phyloP scores from a whole-genome alignment of 2,888 invertebrate species.

The Nemoura dubitans region DNA sequence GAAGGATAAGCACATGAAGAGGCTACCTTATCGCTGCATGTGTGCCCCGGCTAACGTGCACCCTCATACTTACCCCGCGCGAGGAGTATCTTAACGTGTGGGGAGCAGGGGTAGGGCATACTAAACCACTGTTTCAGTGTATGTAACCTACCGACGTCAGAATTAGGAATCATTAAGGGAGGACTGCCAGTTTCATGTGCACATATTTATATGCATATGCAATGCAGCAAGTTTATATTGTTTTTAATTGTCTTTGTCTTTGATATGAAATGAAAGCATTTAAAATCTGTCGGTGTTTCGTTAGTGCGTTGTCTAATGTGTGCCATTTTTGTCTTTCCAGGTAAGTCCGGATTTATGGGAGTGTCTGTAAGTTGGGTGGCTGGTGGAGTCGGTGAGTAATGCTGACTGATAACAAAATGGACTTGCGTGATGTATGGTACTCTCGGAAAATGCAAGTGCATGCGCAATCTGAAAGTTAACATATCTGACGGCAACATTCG shows the following conservation, averaged over 20 bases:
- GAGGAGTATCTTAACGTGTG: slow-evolving; percentile 14
- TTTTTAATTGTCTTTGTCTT: neutral
- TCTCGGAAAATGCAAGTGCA: neutral
- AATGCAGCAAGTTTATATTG: neutral
- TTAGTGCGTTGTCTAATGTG: neutral
- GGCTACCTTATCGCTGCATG: slow-evolving; percentile 32
- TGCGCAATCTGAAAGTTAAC: neutral
- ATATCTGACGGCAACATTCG: neutral
- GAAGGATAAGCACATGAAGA: neutral
- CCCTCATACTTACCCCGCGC: neutral
- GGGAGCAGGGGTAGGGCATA: neutral
- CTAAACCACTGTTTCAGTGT: neutral
- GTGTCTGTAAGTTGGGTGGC: neutral
- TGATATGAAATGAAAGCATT: neutral
- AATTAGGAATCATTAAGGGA: neutral
- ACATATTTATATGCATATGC: too few relatives aligned
- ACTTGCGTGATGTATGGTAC: neutral
- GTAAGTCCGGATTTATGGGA: neutral
- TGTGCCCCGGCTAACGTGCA: neutral
- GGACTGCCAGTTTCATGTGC: neutral
- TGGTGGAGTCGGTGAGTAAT: neutral
- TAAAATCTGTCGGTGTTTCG: too few relatives aligned
- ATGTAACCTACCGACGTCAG: neutral
- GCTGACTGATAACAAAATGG: neutral
- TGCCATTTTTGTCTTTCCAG: neutral